A percentile compares a stretch with the other conserved stretches of the same genome.
Evolutionary conservation across 2,113 vertebrate species (phyloP).

Genomic region (Megaleporinus macrocephalus): DNA sequence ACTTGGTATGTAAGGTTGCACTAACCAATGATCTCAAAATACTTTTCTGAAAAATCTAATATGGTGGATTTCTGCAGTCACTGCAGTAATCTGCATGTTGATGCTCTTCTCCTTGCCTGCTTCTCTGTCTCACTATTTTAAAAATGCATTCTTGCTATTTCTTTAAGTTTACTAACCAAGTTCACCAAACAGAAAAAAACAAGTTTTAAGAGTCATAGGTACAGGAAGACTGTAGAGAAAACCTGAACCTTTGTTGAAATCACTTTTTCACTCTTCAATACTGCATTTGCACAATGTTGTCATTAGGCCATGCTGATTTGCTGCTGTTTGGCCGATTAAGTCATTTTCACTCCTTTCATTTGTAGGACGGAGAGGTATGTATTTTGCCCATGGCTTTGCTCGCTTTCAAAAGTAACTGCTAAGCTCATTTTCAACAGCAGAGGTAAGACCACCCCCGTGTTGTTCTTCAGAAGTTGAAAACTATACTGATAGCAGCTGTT

Average conservation of each 20-base stretch:
- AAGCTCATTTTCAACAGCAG: slow-evolving; percentile 49
- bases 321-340: slow-evolving; percentile 4
- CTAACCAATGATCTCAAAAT: slow-evolving; percentile 5
- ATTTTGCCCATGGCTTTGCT: slow-evolving; percentile 57
- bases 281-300: neutral
- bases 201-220: neutral
- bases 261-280: neutral
- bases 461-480: slow-evolving; percentile 23
- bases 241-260: neutral
- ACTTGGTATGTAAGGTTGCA: slow-evolving; percentile 9
- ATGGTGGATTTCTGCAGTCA: neutral
- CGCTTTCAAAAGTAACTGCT: slow-evolving; percentile 55
- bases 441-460: slow-evolving; percentile 56
- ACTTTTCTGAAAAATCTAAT: neutral
- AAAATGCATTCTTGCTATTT: slow-evolving; percentile 1
- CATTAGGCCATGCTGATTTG: neutral
- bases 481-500: slow-evolving; percentile 2
- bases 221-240: neutral
- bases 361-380: slow-evolving; percentile 89
- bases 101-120: neutral
- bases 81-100: neutral
- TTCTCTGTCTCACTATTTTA: neutral
- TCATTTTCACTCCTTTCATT: slow-evolving; percentile 70
- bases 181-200: neutral
- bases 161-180: slow-evolving; percentile 4